A percentile compares a stretch with the other conserved stretches of the same genome.
These are phyloP conservation scores for Protobothrops flavoviridis DNA, from an alignment of 2,113 vertebrate species.

Conservation along the genomic window DNA sequence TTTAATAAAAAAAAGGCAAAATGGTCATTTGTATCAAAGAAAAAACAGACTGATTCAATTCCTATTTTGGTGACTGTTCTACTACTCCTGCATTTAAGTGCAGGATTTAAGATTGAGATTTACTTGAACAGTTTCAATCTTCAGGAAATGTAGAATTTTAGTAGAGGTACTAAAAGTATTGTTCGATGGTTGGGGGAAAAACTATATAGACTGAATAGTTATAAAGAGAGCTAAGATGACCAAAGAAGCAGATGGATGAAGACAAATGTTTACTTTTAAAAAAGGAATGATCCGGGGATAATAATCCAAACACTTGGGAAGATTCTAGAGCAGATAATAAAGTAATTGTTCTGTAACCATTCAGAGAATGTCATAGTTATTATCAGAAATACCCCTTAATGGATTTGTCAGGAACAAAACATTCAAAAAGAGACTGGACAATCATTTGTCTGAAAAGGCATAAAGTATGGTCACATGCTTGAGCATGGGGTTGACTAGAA, in stretches of 20 bases:
- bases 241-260: not conserved
- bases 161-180: not conserved
- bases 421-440: not conserved
- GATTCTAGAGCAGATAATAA: not conserved
- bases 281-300: not conserved
- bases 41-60: not conserved
- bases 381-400: not conserved
- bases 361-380: not conserved
- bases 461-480: not conserved
- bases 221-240: not conserved
- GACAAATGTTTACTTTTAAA: not conserved
- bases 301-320: not conserved
- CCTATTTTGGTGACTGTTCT: not conserved
- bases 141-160: not conserved
- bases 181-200: not conserved
- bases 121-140: not conserved
- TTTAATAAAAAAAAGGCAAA: not conserved
- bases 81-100: not conserved
- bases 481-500: not conserved
- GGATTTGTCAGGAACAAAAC: not conserved
- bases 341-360: not conserved
- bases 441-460: not conserved
- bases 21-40: not conserved
- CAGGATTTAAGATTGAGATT: not conserved
- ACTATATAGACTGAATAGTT: not conserved